A percentile compares a stretch with the other conserved stretches of the same genome.
These are phyloP conservation scores for Euwallacea similis DNA, from an alignment of 1,140 invertebrate genomes.

Conservation along the genomic window DNA sequence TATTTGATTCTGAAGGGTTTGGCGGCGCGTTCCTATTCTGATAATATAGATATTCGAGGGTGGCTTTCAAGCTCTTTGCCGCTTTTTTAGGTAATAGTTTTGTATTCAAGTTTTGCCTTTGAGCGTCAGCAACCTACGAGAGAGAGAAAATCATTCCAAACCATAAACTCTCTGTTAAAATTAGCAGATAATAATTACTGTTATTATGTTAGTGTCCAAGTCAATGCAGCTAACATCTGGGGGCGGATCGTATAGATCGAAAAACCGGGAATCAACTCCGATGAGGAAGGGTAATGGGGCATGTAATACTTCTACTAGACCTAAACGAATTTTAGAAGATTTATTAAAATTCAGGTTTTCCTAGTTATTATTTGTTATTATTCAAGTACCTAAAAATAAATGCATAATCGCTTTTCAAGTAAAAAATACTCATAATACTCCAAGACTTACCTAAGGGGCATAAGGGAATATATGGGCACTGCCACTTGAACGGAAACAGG, in stretches of 20 bases:
- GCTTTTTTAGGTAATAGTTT: slow-evolving; percentile 91
- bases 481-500: slow-evolving; percentile 99
- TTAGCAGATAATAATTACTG: slow-evolving; percentile 57
- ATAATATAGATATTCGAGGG: slow-evolving; percentile 65
- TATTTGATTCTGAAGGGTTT: slow-evolving; percentile 33
- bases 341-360: background rate
- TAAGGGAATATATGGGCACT: slow-evolving; percentile 98
- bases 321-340: slow-evolving; percentile 44
- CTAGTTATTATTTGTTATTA: background rate
- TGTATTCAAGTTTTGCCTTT: slow-evolving; percentile 70
- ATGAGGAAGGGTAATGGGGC: slow-evolving; percentile 97
- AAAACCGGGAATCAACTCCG: slow-evolving; percentile 95
- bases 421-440: background rate
- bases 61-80: slow-evolving; percentile 73
- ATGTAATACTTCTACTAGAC: slow-evolving; percentile 83
- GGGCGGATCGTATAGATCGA: slow-evolving; percentile 96
- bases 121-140: slow-evolving; percentile 80
- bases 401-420: background rate
- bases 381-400: no score
- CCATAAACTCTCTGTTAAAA: no score
- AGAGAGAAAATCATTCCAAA: background rate
- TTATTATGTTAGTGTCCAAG: slow-evolving; percentile 95
- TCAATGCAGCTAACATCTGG: slow-evolving; percentile 97
- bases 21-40: slow-evolving; percentile 41
- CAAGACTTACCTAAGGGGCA: slow-evolving; percentile 79